A percentile compares a stretch with the other conserved stretches of the same genome.
These are phyloP conservation scores for Melanocharis versteri DNA, from an alignment of 2,113 vertebrate genomes.

Conservation along the genomic window DNA sequence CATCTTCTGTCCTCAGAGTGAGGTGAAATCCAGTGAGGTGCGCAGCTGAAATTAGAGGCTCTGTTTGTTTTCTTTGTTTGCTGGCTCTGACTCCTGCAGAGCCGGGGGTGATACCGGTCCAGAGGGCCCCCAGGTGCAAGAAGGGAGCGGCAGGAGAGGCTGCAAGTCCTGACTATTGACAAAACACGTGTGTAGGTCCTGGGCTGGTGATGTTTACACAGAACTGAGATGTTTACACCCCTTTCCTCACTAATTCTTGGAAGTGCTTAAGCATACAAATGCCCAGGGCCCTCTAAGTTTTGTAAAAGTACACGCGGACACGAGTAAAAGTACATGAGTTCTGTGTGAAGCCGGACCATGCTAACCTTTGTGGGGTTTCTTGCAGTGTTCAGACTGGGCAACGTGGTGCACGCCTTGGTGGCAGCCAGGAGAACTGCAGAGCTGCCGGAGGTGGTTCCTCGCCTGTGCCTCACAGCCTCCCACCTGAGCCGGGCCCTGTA, in stretches of 20 bases:
- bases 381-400: slow-evolving; percentile 92
- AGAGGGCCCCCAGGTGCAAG: background rate
- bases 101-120: background rate
- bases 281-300: background rate
- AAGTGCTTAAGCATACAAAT: background rate
- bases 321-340: too few species aligned
- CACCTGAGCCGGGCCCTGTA: slow-evolving; percentile 84
- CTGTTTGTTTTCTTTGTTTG: background rate
- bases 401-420: slow-evolving; percentile 81
- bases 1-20: background rate
- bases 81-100: background rate
- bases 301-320: rapidly evolving
- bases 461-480: slow-evolving; percentile 81
- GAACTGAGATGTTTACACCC: background rate
- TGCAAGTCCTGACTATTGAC: background rate
- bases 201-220: background rate
- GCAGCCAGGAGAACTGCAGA: slow-evolving; percentile 75
- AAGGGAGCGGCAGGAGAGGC: background rate
- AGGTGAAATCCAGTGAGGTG: background rate
- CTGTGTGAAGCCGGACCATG: rapidly evolving
- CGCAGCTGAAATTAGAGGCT: background rate
- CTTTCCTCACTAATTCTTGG: background rate
- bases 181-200: background rate
- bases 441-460: slow-evolving; percentile 77
- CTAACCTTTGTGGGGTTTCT: slow-evolving; percentile 55